Evolutionary conservation across 30 jellyfish, hydroid and myxozoan genomes (phyloP).

Genomic region (Mastigias papua): DNA sequence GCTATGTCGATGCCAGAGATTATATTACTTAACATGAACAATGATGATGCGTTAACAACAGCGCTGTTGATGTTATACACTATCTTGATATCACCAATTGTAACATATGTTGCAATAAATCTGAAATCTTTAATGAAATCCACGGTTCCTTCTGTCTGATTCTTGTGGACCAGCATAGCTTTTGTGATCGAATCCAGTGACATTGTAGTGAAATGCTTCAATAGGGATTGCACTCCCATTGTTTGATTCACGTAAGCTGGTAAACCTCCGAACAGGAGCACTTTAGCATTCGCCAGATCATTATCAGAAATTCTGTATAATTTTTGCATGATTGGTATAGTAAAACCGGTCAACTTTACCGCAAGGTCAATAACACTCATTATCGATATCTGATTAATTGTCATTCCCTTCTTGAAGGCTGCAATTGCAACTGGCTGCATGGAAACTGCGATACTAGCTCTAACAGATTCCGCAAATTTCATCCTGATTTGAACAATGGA

Average conservation of each 20-base stretch:
- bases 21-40: background rate
- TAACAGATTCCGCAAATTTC: background rate
- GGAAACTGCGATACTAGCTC: background rate
- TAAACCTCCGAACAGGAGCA: background rate
- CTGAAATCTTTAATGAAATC: constrained; percentile 42
- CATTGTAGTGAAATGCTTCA: constrained; percentile 45
- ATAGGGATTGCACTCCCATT: background rate
- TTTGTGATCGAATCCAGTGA: constrained; percentile 22
- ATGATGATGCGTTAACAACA: background rate
- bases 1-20: constrained; percentile 7
- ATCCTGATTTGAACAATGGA: background rate
- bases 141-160: constrained; percentile 30
- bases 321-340: constrained; percentile 7
- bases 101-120: background rate
- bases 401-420: constrained; percentile 34
- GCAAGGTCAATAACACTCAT: constrained; percentile 22
- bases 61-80: background rate
- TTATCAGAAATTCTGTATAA: constrained; percentile 8
- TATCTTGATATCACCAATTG: background rate
- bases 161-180: constrained; percentile 42
- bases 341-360: constrained; percentile 10
- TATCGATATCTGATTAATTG: background rate
- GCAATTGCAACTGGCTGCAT: constrained; percentile 38
- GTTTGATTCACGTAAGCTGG: constrained; percentile 16
- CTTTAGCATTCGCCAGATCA: constrained; percentile 20